Evolutionary conservation across 2,888 invertebrate genomes (phyloP), one percentile per base, ranked within the genome.

Genomic region (Tetropium fuscum): DNA sequence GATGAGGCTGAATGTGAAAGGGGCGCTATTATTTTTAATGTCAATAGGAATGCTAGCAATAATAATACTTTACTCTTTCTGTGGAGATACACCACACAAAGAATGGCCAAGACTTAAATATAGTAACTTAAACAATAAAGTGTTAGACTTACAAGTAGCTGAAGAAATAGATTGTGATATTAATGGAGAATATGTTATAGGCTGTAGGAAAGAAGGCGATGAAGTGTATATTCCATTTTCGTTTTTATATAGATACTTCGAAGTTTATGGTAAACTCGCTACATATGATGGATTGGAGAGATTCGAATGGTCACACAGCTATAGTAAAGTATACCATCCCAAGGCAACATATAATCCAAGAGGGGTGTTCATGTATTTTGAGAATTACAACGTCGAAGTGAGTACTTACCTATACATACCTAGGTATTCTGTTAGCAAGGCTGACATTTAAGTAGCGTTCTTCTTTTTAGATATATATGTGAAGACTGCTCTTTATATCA

Each of bases 381-480:
- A 96, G 77, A 95, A 97, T 80, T 98, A 98, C 82, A 98, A 97
- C 81, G 98, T 99, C 0, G 98, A 98, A 84, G 93, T 94, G 3
- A 84, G 98, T 48, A 97, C n/a, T n/a, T n/a, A n/a, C n/a, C n/a
- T n/a, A n/a, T n/a, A n/a, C n/a, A n/a, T n/a, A n/a, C n/a, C n/a
- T n/a, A n/a, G n/a, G n/a, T n/a, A n/a, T n/a, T n/a, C n/a, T n/a
- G n/a, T n/a, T n/a, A n/a, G n/a, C n/a, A n/a, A n/a, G n/a, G n/a
- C n/a, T n/a, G n/a, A n/a, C n/a, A n/a, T n/a, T n/a, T n/a, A n/a
- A n/a, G n/a, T n/a, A n/a, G n/a, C n/a, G n/a, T n/a, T n/a, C n/a
- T n/a, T n/a, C n/a, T n/a, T n/a, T n/a, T n/a, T n/a, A n/a, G n/a
- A n/a, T n/a, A n/a, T n/a, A n/a, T n/a, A n/a, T n/a, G n/a, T n/a